Percentiles rank a stretch among this genome's conserved stretches.
These are phyloP conservation scores for Aurelia coerulea DNA, from an alignment of 30 jellyfish, hydroid and myxozoan genomes.

Conservation along the genomic window DNA sequence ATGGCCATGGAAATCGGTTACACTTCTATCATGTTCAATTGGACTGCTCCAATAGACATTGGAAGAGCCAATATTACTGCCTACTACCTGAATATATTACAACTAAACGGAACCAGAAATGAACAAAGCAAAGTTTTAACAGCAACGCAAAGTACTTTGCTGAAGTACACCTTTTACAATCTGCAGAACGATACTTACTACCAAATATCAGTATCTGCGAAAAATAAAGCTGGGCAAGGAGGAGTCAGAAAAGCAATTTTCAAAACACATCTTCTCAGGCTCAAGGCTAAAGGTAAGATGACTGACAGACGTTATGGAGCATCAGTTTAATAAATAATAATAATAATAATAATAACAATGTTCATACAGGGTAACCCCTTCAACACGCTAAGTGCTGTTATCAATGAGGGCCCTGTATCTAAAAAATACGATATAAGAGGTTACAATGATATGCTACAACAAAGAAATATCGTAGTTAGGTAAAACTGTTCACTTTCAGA, in stretches of 20 bases:
- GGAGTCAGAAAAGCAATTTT: neutral
- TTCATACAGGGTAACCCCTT: too few species aligned
- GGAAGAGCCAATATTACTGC: slow-evolving; percentile 10
- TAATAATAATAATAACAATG: too few species aligned
- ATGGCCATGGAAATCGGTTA: neutral
- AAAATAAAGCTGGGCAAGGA: slow-evolving; percentile 33
- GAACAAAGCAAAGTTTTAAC: neutral
- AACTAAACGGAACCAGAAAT: slow-evolving; percentile 16
- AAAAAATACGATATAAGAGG: too few species aligned
- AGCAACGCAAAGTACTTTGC: neutral
- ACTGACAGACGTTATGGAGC: neutral
- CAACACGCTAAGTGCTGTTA: too few species aligned
- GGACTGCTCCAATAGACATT: slow-evolving; percentile 1
- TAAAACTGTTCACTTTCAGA: too few species aligned
- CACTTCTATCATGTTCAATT: neutral
- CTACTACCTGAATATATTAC: slow-evolving; percentile 5
- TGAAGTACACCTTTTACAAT: slow-evolving; percentile 13
- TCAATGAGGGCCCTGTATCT: too few species aligned
- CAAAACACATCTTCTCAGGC: neutral
- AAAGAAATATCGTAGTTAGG: too few species aligned
- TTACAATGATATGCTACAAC: too few species aligned
- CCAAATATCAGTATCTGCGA: slow-evolving; percentile 10
- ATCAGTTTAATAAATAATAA: too few species aligned
- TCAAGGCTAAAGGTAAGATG: too few species aligned
- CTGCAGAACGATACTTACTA: neutral